Percentiles rank a stretch among this genome's conserved stretches.
Conservation (phyloP, 2,888 invertebrate genomes). For the Tupiocoris notatus region DNA sequence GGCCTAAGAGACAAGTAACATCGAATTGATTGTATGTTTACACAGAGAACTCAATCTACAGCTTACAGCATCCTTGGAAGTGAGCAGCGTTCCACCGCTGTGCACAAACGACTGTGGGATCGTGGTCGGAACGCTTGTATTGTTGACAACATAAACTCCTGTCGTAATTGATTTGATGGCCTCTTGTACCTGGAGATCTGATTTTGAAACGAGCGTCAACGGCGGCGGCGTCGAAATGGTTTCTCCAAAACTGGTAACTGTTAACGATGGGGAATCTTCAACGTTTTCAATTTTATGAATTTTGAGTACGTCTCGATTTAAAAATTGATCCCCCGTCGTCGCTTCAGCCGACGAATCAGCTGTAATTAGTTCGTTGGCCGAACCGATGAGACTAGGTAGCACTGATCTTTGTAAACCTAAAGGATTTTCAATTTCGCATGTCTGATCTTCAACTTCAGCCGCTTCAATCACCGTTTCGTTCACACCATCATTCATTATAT, state of each 20-base stretch:
- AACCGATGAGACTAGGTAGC: neutral
- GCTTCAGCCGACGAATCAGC: neutral
- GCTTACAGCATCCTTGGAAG: conserved; percentile 31
- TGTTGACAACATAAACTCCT: conserved; percentile 41
- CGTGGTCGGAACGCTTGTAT: conserved; percentile 21
- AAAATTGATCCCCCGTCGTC: neutral
- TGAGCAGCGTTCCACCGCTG: conserved; percentile 19
- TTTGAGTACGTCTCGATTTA: neutral
- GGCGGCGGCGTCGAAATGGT: neutral
- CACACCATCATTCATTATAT: conserved; percentile 44
- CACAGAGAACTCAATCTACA: too few species aligned
- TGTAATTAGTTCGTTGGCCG: neutral
- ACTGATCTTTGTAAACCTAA: too few species aligned
- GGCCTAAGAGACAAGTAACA: too few species aligned
- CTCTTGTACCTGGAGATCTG: conserved; percentile 27
- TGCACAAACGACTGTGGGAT: conserved; percentile 6
- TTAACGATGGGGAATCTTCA: neutral
- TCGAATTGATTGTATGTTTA: too few species aligned
- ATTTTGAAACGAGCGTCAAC: neutral
- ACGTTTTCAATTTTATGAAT: neutral
- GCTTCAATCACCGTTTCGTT: conserved; percentile 47
- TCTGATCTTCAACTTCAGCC: conserved; percentile 37
- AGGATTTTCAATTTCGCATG: neutral
- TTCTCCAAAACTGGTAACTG: neutral
- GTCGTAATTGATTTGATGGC: conserved; percentile 35